Evolutionary conservation across 2,113 vertebrate genomes (phyloP).

Genomic region (Abramis brama): DNA sequence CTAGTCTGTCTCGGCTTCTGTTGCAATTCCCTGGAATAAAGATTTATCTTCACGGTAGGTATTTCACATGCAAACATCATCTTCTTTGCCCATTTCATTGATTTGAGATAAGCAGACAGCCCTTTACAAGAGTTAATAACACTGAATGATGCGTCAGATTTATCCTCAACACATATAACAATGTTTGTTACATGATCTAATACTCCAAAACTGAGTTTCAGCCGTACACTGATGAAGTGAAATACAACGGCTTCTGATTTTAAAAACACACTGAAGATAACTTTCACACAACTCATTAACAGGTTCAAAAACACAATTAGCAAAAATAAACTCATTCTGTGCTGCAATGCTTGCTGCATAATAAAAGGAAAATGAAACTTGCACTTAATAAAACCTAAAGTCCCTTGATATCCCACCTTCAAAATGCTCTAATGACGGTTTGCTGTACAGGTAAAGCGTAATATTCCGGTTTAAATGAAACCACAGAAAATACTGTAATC

Average conservation of each 20-base stretch:
- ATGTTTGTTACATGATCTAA: background rate
- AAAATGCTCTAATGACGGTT: conserved; percentile 31
- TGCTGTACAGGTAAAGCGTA: background rate
- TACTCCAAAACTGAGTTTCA: background rate
- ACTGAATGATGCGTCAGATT: background rate
- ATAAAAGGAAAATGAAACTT: no score
- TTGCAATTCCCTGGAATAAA: background rate
- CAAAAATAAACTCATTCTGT: background rate
- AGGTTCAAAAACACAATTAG: background rate
- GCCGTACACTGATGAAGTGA: background rate
- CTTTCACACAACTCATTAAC: background rate
- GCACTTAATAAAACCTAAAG: background rate
- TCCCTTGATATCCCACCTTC: conserved; percentile 58
- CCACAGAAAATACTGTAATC: background rate
- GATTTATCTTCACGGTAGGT: background rate
- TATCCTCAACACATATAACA: background rate
- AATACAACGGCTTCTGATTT: background rate
- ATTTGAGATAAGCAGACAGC: background rate
- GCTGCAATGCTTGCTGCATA: background rate
- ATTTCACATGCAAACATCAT: background rate
- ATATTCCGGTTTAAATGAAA: conserved; percentile 4
- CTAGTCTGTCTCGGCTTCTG: background rate
- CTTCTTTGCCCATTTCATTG: background rate
- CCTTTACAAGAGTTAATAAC: background rate
- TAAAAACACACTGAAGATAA: background rate